These are phyloP conservation scores for Salarias fasciatus DNA, from an alignment of 2,797 vertebrate species.

Conservation along the genomic window DNA sequence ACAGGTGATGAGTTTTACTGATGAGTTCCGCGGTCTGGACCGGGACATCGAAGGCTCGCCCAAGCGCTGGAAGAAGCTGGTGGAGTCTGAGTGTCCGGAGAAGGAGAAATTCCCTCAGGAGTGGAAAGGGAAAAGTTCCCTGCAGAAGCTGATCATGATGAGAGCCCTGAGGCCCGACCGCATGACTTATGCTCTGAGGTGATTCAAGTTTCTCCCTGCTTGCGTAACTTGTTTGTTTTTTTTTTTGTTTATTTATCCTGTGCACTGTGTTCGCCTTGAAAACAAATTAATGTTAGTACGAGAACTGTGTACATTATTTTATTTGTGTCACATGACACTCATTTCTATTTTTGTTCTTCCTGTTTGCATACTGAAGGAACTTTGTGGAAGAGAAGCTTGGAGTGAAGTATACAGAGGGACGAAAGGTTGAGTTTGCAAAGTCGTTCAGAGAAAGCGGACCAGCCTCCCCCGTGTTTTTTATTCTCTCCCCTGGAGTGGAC, in stretches of 20 bases:
- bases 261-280: too few species aligned
- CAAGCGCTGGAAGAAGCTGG: slow-evolving; percentile 82
- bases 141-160: slow-evolving; percentile 85
- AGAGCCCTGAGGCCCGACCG: slow-evolving; percentile 81
- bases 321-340: too few species aligned
- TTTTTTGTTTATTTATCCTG: too few species aligned
- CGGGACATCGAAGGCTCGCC: slow-evolving; percentile 84
- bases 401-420: slow-evolving; percentile 80
- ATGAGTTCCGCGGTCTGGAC: slow-evolving; percentile 81
- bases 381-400: slow-evolving; percentile 86
- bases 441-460: slow-evolving; percentile 83
- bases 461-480: slow-evolving; percentile 78
- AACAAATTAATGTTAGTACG: too few species aligned
- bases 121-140: slow-evolving; percentile 82
- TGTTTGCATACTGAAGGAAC: slow-evolving; percentile 64
- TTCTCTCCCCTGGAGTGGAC: slow-evolving; percentile 80
- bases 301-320: too few species aligned
- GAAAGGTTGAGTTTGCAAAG: slow-evolving; percentile 84
- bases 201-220: background rate
- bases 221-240: too few species aligned
- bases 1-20: slow-evolving; percentile 83
- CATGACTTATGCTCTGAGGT: slow-evolving; percentile 86
- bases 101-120: slow-evolving; percentile 85
- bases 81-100: slow-evolving; percentile 83
- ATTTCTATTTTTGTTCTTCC: too few species aligned